Conservation (phyloP, 2,888 invertebrate genomes). For the Orthosia incerta region DNA sequence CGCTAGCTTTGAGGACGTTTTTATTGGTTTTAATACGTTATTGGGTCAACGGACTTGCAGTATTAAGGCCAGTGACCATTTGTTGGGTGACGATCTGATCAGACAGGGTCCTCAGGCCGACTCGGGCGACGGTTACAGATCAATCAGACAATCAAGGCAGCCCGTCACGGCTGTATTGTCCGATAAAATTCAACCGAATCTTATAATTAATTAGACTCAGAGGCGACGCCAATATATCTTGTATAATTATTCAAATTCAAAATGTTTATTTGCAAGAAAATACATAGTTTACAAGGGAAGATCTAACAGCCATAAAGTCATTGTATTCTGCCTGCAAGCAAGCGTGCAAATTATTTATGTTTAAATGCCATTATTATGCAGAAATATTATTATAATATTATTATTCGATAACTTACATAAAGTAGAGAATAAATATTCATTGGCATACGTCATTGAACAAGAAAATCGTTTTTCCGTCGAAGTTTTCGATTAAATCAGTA, state of each 20-base stretch:
- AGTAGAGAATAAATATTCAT: constrained; percentile 12
- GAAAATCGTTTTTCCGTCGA: constrained; percentile 25
- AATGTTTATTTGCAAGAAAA: no score
- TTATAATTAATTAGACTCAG: constrained; percentile 9
- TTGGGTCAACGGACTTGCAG: constrained; percentile 70
- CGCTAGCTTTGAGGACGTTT: constrained; percentile 61
- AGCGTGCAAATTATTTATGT: no score
- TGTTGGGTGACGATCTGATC: constrained; percentile 23
- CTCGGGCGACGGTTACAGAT: constrained; percentile 19
- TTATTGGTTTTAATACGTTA: constrained; percentile 60
- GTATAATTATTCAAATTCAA: no score
- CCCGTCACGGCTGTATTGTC: constrained; percentile 6
- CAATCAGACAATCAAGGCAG: constrained; percentile 43
- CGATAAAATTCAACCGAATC: constrained; percentile 14
- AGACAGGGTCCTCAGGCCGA: constrained; percentile 4
- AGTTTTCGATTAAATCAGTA: constrained; percentile 23
- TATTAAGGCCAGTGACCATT: constrained; percentile 60
- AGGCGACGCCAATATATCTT: not conserved
- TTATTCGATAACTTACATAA: not conserved
- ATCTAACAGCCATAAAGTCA: no score
- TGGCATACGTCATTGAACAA: constrained; percentile 30
- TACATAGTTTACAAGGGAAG: no score
- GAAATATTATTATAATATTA: no score
- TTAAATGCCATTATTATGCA: no score
- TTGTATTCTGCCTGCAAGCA: no score